These are phyloP conservation scores for Tympanoctomys barrerae DNA, from an alignment of 2,797 vertebrate species.

Conservation along the genomic window DNA sequence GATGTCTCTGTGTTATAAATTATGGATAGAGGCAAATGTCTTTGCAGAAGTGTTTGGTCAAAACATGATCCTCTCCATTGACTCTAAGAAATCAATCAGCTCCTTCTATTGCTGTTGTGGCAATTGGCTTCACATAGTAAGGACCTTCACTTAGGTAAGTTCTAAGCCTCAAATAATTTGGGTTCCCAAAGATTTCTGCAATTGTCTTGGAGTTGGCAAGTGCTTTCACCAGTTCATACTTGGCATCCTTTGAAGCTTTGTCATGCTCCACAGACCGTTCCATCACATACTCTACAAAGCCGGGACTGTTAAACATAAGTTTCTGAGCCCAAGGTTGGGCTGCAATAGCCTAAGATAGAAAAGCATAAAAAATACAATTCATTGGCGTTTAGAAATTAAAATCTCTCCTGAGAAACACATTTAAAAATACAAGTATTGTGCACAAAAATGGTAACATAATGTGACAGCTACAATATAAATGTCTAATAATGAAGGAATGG, in stretches of 20 bases:
- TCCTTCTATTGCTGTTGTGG: slow-evolving; percentile 94
- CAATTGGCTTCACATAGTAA: slow-evolving; percentile 94
- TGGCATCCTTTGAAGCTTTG: slow-evolving; percentile 96
- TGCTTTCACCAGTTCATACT: slow-evolving; percentile 95
- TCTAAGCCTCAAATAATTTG: slow-evolving; percentile 94
- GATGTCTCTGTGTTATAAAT: slow-evolving; percentile 46
- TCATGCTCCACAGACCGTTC: slow-evolving; percentile 94
- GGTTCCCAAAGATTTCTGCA: slow-evolving; percentile 93
- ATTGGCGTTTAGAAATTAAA: slow-evolving; percentile 37
- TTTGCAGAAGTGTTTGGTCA: slow-evolving; percentile 61
- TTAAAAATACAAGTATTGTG: slow-evolving; percentile 40
- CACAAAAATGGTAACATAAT: slow-evolving; percentile 35
- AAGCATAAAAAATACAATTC: slow-evolving; percentile 51
- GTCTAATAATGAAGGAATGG: not conserved
- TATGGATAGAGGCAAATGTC: slow-evolving; percentile 39
- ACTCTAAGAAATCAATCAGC: slow-evolving; percentile 89
- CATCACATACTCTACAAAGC: slow-evolving; percentile 96
- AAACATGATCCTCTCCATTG: slow-evolving; percentile 8
- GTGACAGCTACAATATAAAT: slow-evolving; percentile 40
- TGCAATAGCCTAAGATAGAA: slow-evolving; percentile 92
- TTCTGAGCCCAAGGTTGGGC: slow-evolving; percentile 96
- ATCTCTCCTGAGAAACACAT: slow-evolving; percentile 22
- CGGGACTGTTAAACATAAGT: slow-evolving; percentile 94
- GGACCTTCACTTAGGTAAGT: slow-evolving; percentile 95
- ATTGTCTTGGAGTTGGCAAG: slow-evolving; percentile 93